Conservation (phyloP, 2,113 vertebrate species). For the Tringa solitaria region DNA sequence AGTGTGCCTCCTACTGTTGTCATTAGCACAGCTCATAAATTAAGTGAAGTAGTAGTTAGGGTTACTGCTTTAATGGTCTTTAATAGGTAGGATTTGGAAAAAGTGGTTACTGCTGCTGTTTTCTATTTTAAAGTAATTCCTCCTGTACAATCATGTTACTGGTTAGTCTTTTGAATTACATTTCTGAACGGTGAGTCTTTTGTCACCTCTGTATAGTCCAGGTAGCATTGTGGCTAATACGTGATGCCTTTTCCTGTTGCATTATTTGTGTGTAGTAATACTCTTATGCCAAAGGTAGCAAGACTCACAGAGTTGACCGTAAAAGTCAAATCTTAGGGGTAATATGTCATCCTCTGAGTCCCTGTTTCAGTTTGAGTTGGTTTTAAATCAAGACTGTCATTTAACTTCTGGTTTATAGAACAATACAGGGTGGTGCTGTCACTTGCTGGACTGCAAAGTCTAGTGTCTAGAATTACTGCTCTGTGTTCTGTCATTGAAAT, state of each 20-base stretch:
- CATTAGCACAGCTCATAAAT: constrained; percentile 30
- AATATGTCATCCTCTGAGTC: background rate
- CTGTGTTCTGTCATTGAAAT: background rate
- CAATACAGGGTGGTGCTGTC: background rate
- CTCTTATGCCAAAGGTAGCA: background rate
- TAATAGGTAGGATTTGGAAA: background rate
- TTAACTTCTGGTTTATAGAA: background rate
- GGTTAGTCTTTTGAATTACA: background rate
- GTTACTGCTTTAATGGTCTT: background rate
- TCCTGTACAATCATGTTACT: background rate
- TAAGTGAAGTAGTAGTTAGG: background rate
- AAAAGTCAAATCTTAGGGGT: background rate
- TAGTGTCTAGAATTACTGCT: background rate
- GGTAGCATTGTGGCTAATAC: background rate
- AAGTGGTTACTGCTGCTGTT: background rate
- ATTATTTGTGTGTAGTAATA: background rate
- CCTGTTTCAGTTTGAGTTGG: background rate
- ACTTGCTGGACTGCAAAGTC: background rate
- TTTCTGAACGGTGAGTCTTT: background rate
- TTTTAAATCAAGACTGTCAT: background rate
- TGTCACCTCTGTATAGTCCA: background rate
- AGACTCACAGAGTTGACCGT: background rate
- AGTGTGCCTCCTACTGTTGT: constrained; percentile 69
- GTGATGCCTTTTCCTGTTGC: background rate
- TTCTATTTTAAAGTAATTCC: background rate